Evolutionary conservation across 2,888 invertebrate species (phyloP).

Genomic region (Drosophila leonis): DNA sequence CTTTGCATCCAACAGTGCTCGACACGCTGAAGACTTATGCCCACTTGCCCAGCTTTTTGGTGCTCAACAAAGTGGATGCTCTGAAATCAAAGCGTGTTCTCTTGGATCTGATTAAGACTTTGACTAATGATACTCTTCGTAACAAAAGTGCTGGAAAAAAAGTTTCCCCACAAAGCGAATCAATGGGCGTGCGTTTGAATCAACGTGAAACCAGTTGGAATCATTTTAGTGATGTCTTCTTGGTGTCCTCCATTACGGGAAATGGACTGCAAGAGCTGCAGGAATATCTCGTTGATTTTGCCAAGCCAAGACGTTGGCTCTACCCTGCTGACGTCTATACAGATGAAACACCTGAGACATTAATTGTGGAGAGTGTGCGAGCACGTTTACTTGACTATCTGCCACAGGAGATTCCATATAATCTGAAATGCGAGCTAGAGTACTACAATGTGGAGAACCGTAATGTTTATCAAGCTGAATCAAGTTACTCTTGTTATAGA

Average conservation of each 20-base stretch:
- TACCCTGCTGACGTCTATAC: slow-evolving; percentile 90
- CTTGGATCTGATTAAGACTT: slow-evolving; percentile 89
- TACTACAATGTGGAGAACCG: slow-evolving; percentile 88
- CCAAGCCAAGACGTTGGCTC: slow-evolving; percentile 89
- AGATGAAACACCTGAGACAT: slow-evolving; percentile 89
- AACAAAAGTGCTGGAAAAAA: slow-evolving; percentile 66
- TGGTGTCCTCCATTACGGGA: slow-evolving; percentile 94
- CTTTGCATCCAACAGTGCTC: slow-evolving; percentile 90
- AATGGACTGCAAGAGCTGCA: slow-evolving; percentile 91
- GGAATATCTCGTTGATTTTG: slow-evolving; percentile 82
- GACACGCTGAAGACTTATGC: slow-evolving; percentile 89
- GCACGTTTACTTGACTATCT: slow-evolving; percentile 94
- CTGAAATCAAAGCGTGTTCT: slow-evolving; percentile 90
- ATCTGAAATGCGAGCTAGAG: slow-evolving; percentile 88
- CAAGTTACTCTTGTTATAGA: neutral
- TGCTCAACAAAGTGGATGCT: slow-evolving; percentile 95
- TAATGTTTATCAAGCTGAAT: slow-evolving; percentile 38
- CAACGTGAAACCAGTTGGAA: slow-evolving; percentile 87
- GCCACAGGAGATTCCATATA: slow-evolving; percentile 95
- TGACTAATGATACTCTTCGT: slow-evolving; percentile 88
- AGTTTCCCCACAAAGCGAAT: neutral
- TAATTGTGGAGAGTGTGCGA: slow-evolving; percentile 91
- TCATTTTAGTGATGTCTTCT: slow-evolving; percentile 95
- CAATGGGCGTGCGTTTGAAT: slow-evolving; percentile 39
- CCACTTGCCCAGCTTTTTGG: slow-evolving; percentile 89